phyloP scores from a whole-genome alignment of 2,888 invertebrate genomes.

The Chymomyza amoena region DNA sequence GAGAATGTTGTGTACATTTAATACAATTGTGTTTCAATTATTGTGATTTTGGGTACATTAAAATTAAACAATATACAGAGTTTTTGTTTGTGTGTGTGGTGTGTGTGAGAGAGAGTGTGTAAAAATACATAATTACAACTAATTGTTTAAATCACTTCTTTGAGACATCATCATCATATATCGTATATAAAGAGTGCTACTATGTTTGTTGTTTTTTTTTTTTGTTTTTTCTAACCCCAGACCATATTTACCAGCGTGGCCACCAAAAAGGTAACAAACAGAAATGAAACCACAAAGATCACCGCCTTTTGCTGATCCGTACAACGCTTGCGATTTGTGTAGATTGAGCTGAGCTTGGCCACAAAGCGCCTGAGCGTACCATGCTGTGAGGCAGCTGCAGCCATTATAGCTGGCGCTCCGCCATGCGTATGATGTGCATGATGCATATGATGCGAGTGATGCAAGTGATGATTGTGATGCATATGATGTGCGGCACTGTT shows the following conservation, averaged over 20 bases:
- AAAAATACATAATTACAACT: conserved; percentile 53
- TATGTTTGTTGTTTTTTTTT: conserved; percentile 26
- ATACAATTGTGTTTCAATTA: conserved; percentile 38
- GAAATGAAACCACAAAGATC: conserved; percentile 76
- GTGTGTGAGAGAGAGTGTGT: conserved; percentile 11
- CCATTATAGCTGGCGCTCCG: conserved; percentile 1
- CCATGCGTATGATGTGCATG: conserved; percentile 48
- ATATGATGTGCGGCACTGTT: conserved; percentile 37
- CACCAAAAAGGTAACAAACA: conserved; percentile 76
- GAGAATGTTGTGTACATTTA: conserved; percentile 51
- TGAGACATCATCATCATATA: conserved; percentile 37
- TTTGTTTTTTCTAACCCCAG: conserved; percentile 30
- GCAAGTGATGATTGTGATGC: conserved; percentile 61
- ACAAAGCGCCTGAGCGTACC: conserved; percentile 79
- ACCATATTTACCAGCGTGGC: conserved; percentile 77
- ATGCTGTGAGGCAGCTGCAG: conserved; percentile 48
- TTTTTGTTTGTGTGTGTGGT: conserved; percentile 21
- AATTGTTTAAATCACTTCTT: conserved; percentile 42
- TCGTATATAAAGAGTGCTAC: conserved; percentile 22
- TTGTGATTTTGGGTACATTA: conserved; percentile 21
- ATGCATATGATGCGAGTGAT: conserved; percentile 64
- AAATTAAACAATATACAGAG: conserved; percentile 58
- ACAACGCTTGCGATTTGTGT: conserved; percentile 76
- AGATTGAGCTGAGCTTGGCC: conserved; percentile 71
- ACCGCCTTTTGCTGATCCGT: conserved; percentile 78